Conservation (phyloP, 2,113 vertebrate species). For the Benthochromis sp. region DNA sequence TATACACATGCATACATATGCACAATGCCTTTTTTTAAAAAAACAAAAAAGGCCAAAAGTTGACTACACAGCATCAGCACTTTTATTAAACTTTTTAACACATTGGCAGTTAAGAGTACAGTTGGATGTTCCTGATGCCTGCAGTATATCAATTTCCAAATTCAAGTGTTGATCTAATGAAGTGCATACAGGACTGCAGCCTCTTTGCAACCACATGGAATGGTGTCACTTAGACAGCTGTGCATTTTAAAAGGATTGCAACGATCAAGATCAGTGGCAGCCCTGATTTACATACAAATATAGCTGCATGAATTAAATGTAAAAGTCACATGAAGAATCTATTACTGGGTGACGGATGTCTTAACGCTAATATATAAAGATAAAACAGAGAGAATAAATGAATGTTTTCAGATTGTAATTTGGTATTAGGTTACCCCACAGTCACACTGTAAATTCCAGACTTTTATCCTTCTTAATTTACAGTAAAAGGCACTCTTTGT, state of each 20-base stretch:
- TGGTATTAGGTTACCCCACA: not conserved
- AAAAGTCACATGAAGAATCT: not conserved
- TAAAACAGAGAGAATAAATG: not conserved
- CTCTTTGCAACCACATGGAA: not conserved
- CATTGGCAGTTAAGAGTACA: not conserved
- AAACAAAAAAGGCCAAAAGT: not conserved
- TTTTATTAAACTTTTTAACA: not conserved
- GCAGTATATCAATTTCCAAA: not conserved
- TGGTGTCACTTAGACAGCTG: not conserved
- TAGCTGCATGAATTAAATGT: not conserved
- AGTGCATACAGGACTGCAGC: not conserved
- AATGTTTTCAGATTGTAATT: not conserved
- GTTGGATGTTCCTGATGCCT: not conserved
- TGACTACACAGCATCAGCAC: not conserved
- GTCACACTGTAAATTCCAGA: not conserved
- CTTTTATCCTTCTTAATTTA: not conserved
- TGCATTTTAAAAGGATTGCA: not conserved
- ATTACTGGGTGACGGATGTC: not conserved
- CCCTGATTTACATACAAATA: not conserved
- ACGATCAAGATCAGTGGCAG: not conserved
- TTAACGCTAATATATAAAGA: not conserved
- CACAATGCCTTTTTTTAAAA: not conserved
- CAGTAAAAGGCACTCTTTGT: slow-evolving; percentile 15
- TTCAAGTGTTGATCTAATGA: not conserved
- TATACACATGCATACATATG: not conserved